Evolutionary conservation across 1,140 invertebrate genomes (phyloP).

Genomic region (Agrilus planipennis): DNA sequence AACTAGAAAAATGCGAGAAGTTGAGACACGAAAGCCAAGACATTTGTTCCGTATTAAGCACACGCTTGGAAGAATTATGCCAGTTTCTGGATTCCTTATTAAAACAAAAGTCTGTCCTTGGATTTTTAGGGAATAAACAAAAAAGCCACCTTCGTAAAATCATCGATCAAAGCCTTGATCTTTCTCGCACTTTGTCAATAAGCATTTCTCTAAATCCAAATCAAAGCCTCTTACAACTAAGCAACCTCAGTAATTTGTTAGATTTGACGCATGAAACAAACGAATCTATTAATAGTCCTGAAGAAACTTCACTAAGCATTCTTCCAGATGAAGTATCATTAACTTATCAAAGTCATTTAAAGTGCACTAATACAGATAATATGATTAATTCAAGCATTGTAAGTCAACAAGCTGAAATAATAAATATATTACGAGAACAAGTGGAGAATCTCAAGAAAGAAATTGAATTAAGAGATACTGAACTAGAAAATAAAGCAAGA

Average conservation of each 20-base stretch:
- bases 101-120: conserved; percentile 45
- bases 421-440: conserved; percentile 24
- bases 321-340: conserved; percentile 21
- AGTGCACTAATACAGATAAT: conserved; percentile 11
- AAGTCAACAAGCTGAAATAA: conserved; percentile 26
- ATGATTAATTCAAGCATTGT: conserved; percentile 26
- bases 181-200: conserved; percentile 41
- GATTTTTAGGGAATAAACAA: conserved; percentile 38
- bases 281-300: conserved; percentile 9
- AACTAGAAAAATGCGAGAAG: conserved; percentile 37
- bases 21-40: conserved; percentile 48
- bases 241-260: conserved; percentile 36
- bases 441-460: conserved; percentile 35
- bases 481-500: conserved; percentile 27
- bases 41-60: conserved; percentile 48
- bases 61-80: conserved; percentile 54
- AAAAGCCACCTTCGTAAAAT: conserved; percentile 39
- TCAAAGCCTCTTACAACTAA: conserved; percentile 33
- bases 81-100: conserved; percentile 58
- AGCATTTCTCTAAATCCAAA: conserved; percentile 28
- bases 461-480: conserved; percentile 34
- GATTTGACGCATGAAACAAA: conserved; percentile 24
- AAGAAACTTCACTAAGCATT: conserved; percentile 17
- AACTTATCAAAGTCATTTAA: conserved; percentile 27
- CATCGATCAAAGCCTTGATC: conserved; percentile 43